These are phyloP conservation scores for Tetraodon nigroviridis DNA, from an alignment of 2,113 vertebrate species.

Conservation along the genomic window DNA sequence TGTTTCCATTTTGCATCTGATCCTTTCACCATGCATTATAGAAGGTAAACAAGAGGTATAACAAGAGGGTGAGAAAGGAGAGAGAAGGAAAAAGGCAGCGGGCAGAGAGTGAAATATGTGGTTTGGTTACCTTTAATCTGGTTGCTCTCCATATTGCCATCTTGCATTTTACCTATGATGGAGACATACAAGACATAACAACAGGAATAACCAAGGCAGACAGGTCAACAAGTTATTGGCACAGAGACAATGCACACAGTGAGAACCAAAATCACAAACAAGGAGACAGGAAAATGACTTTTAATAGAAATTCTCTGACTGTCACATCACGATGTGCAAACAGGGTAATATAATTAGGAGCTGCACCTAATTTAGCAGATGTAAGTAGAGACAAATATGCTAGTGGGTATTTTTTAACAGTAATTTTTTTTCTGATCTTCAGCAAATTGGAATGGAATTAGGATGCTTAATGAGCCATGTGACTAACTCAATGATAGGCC, in stretches of 20 bases:
- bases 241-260: slow-evolving; percentile 54
- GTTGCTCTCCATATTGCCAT: slow-evolving; percentile 99
- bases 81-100: background rate
- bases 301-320: slow-evolving; percentile 72
- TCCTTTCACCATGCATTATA: slow-evolving; percentile 36
- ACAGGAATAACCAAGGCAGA: slow-evolving; percentile 85
- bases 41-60: slow-evolving; percentile 14
- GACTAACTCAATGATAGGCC: too few species aligned
- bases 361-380: slow-evolving; percentile 36
- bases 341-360: slow-evolving; percentile 24
- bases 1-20: slow-evolving; percentile 40
- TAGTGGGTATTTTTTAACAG: too few species aligned
- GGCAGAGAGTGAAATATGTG: slow-evolving; percentile 67
- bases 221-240: slow-evolving; percentile 72
- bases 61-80: background rate
- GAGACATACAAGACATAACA: slow-evolving; percentile 89
- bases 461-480: too few species aligned
- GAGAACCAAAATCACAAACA: slow-evolving; percentile 75
- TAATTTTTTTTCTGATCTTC: too few species aligned
- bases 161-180: slow-evolving; percentile 99
- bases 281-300: slow-evolving; percentile 77
- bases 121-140: slow-evolving; percentile 98
- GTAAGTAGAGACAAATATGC: background rate
- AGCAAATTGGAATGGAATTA: too few species aligned
- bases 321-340: slow-evolving; percentile 59